Percentiles rank a stretch among this genome's conserved stretches.
Conservation (phyloP, 2,888 invertebrate species). For the Melinaea marsaeus region DNA sequence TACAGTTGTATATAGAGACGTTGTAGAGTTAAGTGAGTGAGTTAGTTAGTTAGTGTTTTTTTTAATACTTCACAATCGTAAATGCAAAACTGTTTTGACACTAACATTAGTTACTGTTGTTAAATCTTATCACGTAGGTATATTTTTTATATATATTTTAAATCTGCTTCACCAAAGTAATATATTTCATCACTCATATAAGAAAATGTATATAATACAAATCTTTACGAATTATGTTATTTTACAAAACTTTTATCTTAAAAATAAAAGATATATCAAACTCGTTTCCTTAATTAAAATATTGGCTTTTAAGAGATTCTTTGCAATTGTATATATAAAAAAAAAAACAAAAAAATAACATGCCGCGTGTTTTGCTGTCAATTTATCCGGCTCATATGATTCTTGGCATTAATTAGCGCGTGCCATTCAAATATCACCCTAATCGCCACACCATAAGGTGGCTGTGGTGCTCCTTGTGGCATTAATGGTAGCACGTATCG, state of each 20-base stretch:
- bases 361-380: slow-evolving; percentile 32
- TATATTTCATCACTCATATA: too few relatives aligned
- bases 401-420: slow-evolving; percentile 37
- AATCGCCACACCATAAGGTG: slow-evolving; percentile 23
- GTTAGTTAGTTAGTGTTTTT: too few relatives aligned
- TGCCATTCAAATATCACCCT: slow-evolving; percentile 22
- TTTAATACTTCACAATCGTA: too few relatives aligned
- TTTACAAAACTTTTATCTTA: slow-evolving; percentile 1
- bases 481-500: slow-evolving; percentile 59
- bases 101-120: too few relatives aligned
- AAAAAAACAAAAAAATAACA: slow-evolving; percentile 24
- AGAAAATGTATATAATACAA: too few relatives aligned
- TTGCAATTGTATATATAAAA: slow-evolving; percentile 15
- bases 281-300: slow-evolving; percentile 4
- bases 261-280: neutral
- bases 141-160: too few relatives aligned
- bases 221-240: too few relatives aligned
- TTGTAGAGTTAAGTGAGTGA: too few relatives aligned
- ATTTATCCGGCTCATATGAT: slow-evolving; percentile 36
- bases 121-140: too few relatives aligned
- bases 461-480: slow-evolving; percentile 25
- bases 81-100: too few relatives aligned
- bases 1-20: neutral
- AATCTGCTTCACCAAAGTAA: too few relatives aligned
- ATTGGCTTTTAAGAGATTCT: slow-evolving; percentile 7